These are phyloP conservation scores for Rachycentron canadum DNA, from an alignment of 2,797 vertebrate genomes.

Conservation along the genomic window DNA sequence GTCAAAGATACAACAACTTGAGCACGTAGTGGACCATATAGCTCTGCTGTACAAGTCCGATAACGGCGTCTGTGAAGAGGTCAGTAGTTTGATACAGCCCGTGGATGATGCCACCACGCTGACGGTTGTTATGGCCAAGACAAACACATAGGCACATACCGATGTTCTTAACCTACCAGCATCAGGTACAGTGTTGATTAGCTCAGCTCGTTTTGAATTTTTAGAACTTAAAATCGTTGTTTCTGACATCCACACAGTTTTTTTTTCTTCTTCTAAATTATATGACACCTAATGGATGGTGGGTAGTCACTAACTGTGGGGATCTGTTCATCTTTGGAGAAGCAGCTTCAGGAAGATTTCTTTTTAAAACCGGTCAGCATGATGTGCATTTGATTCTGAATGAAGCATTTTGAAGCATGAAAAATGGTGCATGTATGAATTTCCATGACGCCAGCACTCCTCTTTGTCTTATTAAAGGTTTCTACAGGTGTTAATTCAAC, in stretches of 20 bases:
- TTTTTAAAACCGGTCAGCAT: slow-evolving; percentile 49
- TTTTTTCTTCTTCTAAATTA: no score
- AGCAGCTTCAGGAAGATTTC: neutral
- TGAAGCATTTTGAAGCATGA: slow-evolving; percentile 77
- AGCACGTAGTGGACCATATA: no score
- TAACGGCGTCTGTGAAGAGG: no score
- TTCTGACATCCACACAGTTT: neutral
- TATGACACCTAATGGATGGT: slow-evolving; percentile 20
- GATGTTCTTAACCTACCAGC: no score
- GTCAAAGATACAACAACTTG: no score
- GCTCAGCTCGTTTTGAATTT: no score
- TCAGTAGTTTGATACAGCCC: no score
- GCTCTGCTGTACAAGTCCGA: no score
- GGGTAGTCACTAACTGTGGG: slow-evolving; percentile 14
- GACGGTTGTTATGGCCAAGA: no score
- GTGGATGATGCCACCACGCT: no score
- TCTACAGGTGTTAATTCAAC: slow-evolving; percentile 30
- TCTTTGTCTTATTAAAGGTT: slow-evolving; percentile 27
- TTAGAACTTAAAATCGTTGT: neutral
- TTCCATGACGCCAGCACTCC: slow-evolving; percentile 20
- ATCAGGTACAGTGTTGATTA: no score
- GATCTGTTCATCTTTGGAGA: slow-evolving; percentile 16
- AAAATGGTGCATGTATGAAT: slow-evolving; percentile 63
- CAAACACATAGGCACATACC: no score
- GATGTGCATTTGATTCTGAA: slow-evolving; percentile 60